Base-by-base conservation (phyloP, 2,888 invertebrate species). In the Lithophane socia region DNA sequence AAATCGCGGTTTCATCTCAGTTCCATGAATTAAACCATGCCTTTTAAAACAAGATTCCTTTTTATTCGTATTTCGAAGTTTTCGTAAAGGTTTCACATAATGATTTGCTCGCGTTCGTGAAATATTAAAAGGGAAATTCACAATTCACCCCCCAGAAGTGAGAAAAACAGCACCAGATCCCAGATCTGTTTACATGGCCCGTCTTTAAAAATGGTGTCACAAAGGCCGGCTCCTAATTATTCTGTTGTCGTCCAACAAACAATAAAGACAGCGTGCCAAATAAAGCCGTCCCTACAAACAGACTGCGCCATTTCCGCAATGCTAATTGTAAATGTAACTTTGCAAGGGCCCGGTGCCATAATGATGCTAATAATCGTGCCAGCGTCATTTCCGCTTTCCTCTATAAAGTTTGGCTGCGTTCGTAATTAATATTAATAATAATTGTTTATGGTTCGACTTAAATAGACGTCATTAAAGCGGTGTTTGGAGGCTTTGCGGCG, bases 261-360 rank as follows among this genome's bases (percentile, higher is more conserved):
- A 87, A 91, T 90, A 88, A 88, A 88, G 89, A 83, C 80, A 69
- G 87, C 88, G 91, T 90, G 83, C 92, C 92, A 87, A 91, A 91
- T 91, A 90, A 77, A 91, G 91, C 82, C 75, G 77, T 79, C 86
- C 84, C 86, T 85, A 75, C 84, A 69, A 87, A 82, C 76, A 72
- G 80, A 73, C 82, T 69, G 82, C 82, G 78, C 82, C 84, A 89
- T 90, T 84, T 87, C 87, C 84, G 82, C 84, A 75, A 84, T 81
- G 80, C 85, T 84, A 70, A 88, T 87, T 87, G 82, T 88, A 85
- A 89, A 56, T 81, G 75, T 84, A 82, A 75, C 80, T 80, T 72
- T 69, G 82, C 80, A 86, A 87, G 89, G 89, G 87, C 78, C 73
- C 82, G 75, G 80, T 81, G 81, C 88, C 83, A 79, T 88, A 84